Percentiles rank a stretch among this genome's conserved stretches.
phyloP scores from a whole-genome alignment of 2,113 vertebrate species.

The Lophius piscatorius region DNA sequence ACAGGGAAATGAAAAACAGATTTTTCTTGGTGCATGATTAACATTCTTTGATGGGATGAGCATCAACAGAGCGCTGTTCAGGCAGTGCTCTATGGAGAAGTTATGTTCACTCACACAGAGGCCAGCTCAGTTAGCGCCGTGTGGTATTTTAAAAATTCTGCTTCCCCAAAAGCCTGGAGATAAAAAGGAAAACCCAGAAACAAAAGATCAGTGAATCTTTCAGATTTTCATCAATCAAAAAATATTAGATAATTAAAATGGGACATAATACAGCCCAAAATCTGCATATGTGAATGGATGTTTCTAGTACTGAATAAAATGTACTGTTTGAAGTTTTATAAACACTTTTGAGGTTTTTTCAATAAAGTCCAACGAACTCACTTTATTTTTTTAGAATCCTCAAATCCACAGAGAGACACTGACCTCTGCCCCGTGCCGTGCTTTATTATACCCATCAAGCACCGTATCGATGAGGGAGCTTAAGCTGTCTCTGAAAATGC shows the following conservation, averaged over 20 bases:
- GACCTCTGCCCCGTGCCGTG: conserved; percentile 91
- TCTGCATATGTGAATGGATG: not conserved
- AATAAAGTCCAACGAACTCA: too few species aligned
- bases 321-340: not conserved
- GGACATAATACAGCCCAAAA: not conserved
- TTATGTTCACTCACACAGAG: conserved; percentile 82
- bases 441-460: conserved; percentile 90
- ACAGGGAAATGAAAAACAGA: conserved; percentile 7
- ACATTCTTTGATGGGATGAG: conserved; percentile 54
- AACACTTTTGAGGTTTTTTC: too few species aligned
- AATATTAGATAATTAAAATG: not conserved
- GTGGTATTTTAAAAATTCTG: conserved; percentile 88
- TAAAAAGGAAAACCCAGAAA: too few species aligned
- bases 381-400: too few species aligned
- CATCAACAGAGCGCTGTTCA: not conserved
- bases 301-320: not conserved
- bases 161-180: conserved; percentile 86
- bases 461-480: conserved; percentile 85
- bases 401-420: not conserved
- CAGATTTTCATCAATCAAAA: not conserved
- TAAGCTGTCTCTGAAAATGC: conserved; percentile 81
- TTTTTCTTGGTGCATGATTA: conserved; percentile 31
- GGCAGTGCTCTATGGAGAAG: not conserved
- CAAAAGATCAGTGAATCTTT: not conserved
- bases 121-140: conserved; percentile 88